phyloP scores from a whole-genome alignment of 2,113 vertebrate genomes.

The Tauraco erythrolophus region DNA sequence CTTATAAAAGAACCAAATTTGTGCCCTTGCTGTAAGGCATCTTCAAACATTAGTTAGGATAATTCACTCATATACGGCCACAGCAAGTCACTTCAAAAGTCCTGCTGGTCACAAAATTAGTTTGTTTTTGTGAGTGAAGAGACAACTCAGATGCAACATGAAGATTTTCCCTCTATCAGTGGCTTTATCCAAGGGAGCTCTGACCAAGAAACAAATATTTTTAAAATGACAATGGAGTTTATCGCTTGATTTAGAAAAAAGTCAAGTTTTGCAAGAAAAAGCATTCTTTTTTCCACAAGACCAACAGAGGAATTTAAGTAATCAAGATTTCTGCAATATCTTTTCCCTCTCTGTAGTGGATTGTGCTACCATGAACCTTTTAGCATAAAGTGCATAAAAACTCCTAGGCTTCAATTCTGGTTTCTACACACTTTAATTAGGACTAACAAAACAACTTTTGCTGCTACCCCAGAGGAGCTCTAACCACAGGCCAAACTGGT shows the following conservation, averaged over 20 bases:
- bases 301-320: not conserved
- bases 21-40: not conserved
- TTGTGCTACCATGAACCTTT: fast-evolving
- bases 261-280: not conserved
- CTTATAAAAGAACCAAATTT: not conserved
- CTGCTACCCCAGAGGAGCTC: not conserved
- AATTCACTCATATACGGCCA: not conserved
- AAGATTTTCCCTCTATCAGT: not conserved
- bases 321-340: not conserved
- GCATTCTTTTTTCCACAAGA: not conserved
- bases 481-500: not conserved
- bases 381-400: not conserved
- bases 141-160: not conserved
- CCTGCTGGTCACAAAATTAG: not conserved
- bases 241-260: not conserved
- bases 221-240: not conserved
- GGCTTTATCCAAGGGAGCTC: not conserved
- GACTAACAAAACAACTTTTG: not conserved
- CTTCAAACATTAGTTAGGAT: not conserved
- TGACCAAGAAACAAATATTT: not conserved
- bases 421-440: not conserved
- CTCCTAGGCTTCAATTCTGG: not conserved
- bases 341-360: not conserved
- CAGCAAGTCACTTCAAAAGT: not conserved
- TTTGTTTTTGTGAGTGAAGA: not conserved